Evolutionary conservation across 2,113 vertebrate genomes (phyloP), one percentile per base, ranked within the genome.

Genomic region (Rynchops niger): DNA sequence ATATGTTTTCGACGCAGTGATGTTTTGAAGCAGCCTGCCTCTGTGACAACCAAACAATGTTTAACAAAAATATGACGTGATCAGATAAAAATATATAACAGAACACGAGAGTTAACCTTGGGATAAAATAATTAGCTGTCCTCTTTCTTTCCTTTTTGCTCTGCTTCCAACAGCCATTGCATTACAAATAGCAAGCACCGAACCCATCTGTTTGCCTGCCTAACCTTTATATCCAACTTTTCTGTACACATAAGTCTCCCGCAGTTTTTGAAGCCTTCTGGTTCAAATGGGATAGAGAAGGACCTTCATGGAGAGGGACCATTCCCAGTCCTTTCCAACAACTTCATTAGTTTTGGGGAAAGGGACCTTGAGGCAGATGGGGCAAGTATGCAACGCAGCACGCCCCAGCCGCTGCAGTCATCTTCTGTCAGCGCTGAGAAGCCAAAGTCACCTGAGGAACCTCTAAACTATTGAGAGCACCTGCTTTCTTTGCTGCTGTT

Each of bases 341-440:
- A 58, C 52, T 27, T 43, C 32, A 30, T 38, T 27, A 36, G 36
- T 69, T 69, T 43, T 18, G 23, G 11, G 16, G 36, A 38, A 62
- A 89, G 42, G 15, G 8, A 52, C 12, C 10, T 15, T 58, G 29
- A 52, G 50, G 12, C 25, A 52, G 15, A 36, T 4, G 26, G 50
- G 30, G 8, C 16, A n/a, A 72, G 12, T 42, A 19, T 5, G 25
- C 12, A 63, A 19, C 0, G 3, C 20, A 56, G 49, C 23, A 49
- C 0, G 1, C 6, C 22, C 26, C 32, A 58, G 18, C 3, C 9
- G 18, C 19, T 19, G 36, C 8, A 29, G 34, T 45, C 61, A 34
- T 34, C 29, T 36, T 63, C 38, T 53, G 29, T 27, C 38, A 45
- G 34, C 34, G 20, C 56, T 30, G 43, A 49, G 61, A 84, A 76